Conservation (phyloP, 1,140 invertebrate genomes). For the Phocides pigmalion region DNA sequence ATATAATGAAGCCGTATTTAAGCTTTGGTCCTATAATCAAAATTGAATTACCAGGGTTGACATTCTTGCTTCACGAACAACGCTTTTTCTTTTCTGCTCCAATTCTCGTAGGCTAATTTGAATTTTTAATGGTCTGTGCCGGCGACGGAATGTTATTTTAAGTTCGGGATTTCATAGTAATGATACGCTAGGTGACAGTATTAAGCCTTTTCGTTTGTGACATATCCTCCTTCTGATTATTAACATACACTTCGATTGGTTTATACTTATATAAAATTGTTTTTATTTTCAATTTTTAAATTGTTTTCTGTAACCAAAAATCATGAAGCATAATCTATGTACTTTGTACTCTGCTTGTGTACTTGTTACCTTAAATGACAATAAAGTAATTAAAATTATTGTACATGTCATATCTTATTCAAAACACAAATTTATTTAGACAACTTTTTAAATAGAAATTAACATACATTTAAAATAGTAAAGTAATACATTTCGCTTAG, state of each 20-base stretch:
- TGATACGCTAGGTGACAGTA: slow-evolving; percentile 38
- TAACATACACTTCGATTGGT: not conserved
- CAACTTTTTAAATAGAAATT: too few species aligned
- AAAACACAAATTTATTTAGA: too few species aligned
- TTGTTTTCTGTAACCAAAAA: too few species aligned
- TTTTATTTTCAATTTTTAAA: not conserved
- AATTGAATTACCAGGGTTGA: slow-evolving; percentile 81
- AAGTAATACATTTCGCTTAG: too few species aligned
- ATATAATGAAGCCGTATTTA: slow-evolving; percentile 79
- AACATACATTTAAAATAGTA: too few species aligned
- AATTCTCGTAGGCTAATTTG: slow-evolving; percentile 71
- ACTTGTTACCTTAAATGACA: too few species aligned
- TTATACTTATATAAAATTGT: not conserved
- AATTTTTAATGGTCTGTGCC: slow-evolving; percentile 69
- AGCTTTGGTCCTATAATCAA: slow-evolving; percentile 82
- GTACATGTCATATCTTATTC: too few species aligned
- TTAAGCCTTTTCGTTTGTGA: slow-evolving; percentile 32
- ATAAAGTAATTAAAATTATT: too few species aligned
- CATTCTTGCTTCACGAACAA: slow-evolving; percentile 71
- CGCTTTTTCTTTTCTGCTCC: slow-evolving; percentile 78
- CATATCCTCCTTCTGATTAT: slow-evolving; percentile 17
- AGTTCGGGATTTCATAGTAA: slow-evolving; percentile 45
- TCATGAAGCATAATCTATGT: too few species aligned
- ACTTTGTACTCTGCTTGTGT: too few species aligned
- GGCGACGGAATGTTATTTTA: slow-evolving; percentile 55